Base-by-base conservation (phyloP, 1,140 invertebrate species). In the Mycetomoellerius zeteki region DNA sequence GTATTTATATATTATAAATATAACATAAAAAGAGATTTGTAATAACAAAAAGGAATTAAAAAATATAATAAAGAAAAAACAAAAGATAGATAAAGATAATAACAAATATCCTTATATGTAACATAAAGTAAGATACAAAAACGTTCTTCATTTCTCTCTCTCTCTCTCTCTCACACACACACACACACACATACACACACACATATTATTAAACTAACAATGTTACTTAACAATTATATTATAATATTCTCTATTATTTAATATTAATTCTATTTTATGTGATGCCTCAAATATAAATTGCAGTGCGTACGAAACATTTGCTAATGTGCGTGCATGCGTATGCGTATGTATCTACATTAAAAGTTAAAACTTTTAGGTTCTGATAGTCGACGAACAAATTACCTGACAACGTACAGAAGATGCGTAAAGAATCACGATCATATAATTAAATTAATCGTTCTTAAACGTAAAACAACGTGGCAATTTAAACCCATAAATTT, bases 401-500 rank as follows among this genome's bases (percentile, higher is more conserved):
- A 47, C 12, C n/a, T n/a, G 60, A 80, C 58, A n/a, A 30, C n/a
- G 27, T 33, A 33, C 1, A 1, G 16, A 54, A 54, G 14, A 27
- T n/a, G 4, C 8, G 5, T 27, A 27, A 43, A 62, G 1, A 65
- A 43, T 47, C 4, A 43, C 14, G 30, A 69, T 2, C 6, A 2
- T 30, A 19, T 27, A 5, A 8, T 69, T 43, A n/a, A 76, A 60
- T 50, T 19, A 65, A 24, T 47, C 6, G 58, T 27, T 19, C 8
- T 19, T 33, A 37, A 77, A 33, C 14, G 7, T 67, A 43, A 54
- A 43, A 78, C 19, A 16, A 47, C 30, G 37, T 58, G 62, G 6
- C 30, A 33, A 5, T 37, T 16, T 12, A 43, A 58, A 56, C 2
- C 24, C 56, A 50, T 73, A 84, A 73, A 84, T 84, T 82, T 72